These are phyloP conservation scores for Onychomys torridus DNA, from an alignment of 2,797 vertebrate species.

Conservation along the genomic window DNA sequence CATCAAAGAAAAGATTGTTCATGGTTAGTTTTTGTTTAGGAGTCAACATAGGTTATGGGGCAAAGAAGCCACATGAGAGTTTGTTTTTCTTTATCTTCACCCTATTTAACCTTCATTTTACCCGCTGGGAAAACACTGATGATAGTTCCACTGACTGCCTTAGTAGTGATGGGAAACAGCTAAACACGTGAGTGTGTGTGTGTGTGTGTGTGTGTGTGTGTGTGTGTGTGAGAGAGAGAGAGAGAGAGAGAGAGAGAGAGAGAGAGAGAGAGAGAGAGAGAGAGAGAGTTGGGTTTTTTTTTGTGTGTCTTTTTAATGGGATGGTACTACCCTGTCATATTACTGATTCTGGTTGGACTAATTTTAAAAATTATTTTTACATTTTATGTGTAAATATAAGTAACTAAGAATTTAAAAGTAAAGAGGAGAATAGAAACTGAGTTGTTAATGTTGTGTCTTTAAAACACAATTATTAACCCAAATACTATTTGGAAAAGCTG, in stretches of 20 bases:
- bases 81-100: not conserved
- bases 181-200: not conserved
- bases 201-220: too few relatives aligned
- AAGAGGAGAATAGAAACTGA: constrained; percentile 1
- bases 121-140: constrained; percentile 34
- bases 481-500: constrained; percentile 9
- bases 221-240: not conserved
- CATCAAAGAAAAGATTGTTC: not conserved
- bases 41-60: constrained; percentile 44
- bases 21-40: not conserved
- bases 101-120: constrained; percentile 70
- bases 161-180: constrained; percentile 60
- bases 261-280: not conserved
- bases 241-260: not conserved
- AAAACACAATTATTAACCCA: not conserved
- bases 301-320: constrained; percentile 31
- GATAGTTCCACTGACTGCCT: constrained; percentile 51
- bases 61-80: constrained; percentile 35
- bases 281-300: not conserved
- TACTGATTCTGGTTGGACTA: not conserved
- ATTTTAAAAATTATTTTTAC: constrained; percentile 23
- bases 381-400: constrained; percentile 38
- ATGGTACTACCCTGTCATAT: not conserved
- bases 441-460: not conserved
- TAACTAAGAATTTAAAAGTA: constrained; percentile 34